Evolutionary conservation across 2,888 invertebrate species (phyloP), one percentile per base, ranked within the genome.

Genomic region (Euclidia mi): DNA sequence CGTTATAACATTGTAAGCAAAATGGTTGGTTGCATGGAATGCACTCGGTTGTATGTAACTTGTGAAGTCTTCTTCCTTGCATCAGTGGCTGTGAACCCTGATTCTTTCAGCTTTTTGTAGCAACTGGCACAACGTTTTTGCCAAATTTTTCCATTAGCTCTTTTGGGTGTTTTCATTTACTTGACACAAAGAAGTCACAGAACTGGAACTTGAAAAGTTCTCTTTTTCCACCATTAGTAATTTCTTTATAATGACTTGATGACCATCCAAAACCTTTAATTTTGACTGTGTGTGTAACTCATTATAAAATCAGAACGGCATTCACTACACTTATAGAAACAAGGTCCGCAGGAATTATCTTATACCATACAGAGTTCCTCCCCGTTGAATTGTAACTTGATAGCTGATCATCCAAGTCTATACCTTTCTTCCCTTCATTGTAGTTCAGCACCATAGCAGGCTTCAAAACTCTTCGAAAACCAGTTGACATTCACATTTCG

Each of bases 71-170:
- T 51, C 47, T 47, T 57, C 47, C 38, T 58, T 59, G 58, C 41
- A 35, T 20, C 20, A 20, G 20, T 53, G 28, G 48, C 20, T 48
- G 32, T 41, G 32, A 34, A 48, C 20, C 40, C 48, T 10, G 32
- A 34, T 32, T 34, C 44, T 52, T 40, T 46, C n/a, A 51, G 51
- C 14, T 18, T 53, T 28, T 46, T 46, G 35, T 46, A 40, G 34
- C 45, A 34, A 46, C 34, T 41, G 32, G 46, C 46, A 35, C 25
- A 41, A 29, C 40, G 31, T 48, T 48, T 47, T 41, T 59, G 53
- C 51, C 47, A 52, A 48, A 48, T 57, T 46, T 57, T 57, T 47
- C 57, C 51, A 58, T 52, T 58, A 51, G 37, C 51, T 47, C 37
- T 56, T 43, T 47, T 57, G 51, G 51, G 47, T 51, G 51, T 57